These are phyloP conservation scores for Montipora foliosa DNA, from an alignment of 64 coral and sea anemone species.

Conservation along the genomic window DNA sequence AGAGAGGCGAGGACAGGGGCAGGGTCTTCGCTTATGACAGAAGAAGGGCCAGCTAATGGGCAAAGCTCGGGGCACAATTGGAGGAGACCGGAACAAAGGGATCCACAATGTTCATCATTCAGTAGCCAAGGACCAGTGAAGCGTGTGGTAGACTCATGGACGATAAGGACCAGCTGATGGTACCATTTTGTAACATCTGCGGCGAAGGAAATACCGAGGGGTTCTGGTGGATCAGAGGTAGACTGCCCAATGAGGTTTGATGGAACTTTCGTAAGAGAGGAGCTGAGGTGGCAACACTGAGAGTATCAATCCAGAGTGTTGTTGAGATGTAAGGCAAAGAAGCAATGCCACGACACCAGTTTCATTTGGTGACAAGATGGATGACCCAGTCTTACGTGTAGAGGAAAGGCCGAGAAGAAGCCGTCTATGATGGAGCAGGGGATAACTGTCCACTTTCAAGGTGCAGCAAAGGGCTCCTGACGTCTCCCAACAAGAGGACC, in stretches of 20 bases:
- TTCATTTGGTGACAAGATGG: conserved; percentile 18
- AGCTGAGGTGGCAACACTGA: conserved; percentile 21
- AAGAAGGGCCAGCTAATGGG: background rate
- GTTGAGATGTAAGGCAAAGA: conserved; percentile 29
- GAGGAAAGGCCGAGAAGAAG: conserved; percentile 4
- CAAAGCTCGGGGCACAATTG: conserved; percentile 13
- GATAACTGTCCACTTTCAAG: background rate
- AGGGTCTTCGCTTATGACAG: conserved; percentile 50
- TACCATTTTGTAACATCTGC: conserved; percentile 13
- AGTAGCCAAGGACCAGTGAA: background rate
- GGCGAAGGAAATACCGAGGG: conserved; percentile 15
- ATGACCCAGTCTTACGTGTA: background rate
- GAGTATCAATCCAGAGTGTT: conserved; percentile 7
- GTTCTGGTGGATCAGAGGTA: conserved; percentile 3
- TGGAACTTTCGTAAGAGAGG: conserved; percentile 4
- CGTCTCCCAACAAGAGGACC: conserved; percentile 18
- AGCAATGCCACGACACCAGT: background rate
- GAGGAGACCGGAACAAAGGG: conserved; percentile 14
- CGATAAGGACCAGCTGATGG: background rate
- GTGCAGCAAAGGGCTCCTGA: background rate
- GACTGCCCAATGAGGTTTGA: conserved; percentile 18
- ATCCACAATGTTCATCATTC: background rate
- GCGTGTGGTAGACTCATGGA: no score
- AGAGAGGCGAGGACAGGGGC: conserved; percentile 28
- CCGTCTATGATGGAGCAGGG: background rate